Conservation (phyloP, 2,888 invertebrate genomes). For the Aleiodes alternator region DNA sequence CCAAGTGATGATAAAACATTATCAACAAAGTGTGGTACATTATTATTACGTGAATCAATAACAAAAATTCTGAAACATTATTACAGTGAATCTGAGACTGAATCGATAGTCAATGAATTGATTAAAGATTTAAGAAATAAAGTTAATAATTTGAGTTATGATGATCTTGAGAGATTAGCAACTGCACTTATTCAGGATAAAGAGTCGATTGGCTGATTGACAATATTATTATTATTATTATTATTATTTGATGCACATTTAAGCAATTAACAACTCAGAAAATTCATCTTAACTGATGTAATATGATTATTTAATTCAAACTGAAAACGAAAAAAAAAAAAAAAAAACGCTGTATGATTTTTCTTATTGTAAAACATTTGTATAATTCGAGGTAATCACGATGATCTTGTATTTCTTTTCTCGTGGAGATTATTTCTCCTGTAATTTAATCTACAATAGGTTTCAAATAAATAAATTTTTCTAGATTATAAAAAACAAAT, state of each 20-base stretch:
- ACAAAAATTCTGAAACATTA: conserved; percentile 80
- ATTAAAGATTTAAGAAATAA: conserved; percentile 78
- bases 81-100: conserved; percentile 81
- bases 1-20: conserved; percentile 60
- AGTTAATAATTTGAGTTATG: conserved; percentile 78
- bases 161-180: conserved; percentile 79
- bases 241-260: neutral
- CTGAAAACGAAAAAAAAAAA: neutral
- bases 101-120: conserved; percentile 79
- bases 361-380: conserved; percentile 2
- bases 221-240: neutral
- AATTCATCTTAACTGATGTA: conserved; percentile 35
- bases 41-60: conserved; percentile 79
- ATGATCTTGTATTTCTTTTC: neutral
- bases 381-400: neutral
- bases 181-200: conserved; percentile 82
- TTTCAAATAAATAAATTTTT: conserved; percentile 38
- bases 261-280: neutral
- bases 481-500: conserved; percentile 16
- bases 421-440: conserved; percentile 52
- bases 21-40: conserved; percentile 59
- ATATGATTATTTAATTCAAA: conserved; percentile 24
- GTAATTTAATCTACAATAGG: conserved; percentile 56
- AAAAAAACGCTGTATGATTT: conserved; percentile 26
- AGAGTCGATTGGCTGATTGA: conserved; percentile 78